phyloP scores from a whole-genome alignment of 2,888 invertebrate species.

The Megaustenia siamemsis region DNA sequence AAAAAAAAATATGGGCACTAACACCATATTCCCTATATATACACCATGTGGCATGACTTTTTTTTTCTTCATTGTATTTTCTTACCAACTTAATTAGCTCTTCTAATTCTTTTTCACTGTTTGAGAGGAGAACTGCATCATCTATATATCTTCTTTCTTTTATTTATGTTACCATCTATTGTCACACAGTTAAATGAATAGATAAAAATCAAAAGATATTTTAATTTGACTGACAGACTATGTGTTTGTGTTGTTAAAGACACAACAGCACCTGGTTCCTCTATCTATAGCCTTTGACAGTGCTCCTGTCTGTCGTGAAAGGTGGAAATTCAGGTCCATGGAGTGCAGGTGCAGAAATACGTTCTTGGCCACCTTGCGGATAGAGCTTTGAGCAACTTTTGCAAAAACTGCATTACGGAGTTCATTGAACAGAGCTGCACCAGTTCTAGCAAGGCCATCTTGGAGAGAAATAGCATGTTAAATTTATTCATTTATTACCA shows the following conservation, averaged over 20 bases:
- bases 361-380: constrained; percentile 94
- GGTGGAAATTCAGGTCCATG: constrained; percentile 95
- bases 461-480: constrained; percentile 64
- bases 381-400: constrained; percentile 97
- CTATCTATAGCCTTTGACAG: constrained; percentile 89
- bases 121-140: too few species aligned
- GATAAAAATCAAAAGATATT: too few species aligned
- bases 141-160: too few species aligned
- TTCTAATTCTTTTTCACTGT: too few species aligned
- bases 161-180: too few species aligned
- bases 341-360: constrained; percentile 97
- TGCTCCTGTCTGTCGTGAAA: constrained; percentile 96
- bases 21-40: too few species aligned
- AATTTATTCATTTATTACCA: too few species aligned
- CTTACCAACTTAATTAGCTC: too few species aligned
- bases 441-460: constrained; percentile 96
- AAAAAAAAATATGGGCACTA: too few species aligned
- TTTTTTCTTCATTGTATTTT: too few species aligned
- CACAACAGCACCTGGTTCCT: constrained; percentile 78
- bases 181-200: too few species aligned
- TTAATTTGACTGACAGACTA: background rate
- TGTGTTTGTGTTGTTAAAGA: constrained; percentile 6
- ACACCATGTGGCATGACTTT: too few species aligned
- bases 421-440: constrained; percentile 96
- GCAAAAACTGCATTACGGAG: constrained; percentile 98